Evolutionary conservation across 2,888 invertebrate genomes (phyloP).

Genomic region (Ornithoptera priamus): DNA sequence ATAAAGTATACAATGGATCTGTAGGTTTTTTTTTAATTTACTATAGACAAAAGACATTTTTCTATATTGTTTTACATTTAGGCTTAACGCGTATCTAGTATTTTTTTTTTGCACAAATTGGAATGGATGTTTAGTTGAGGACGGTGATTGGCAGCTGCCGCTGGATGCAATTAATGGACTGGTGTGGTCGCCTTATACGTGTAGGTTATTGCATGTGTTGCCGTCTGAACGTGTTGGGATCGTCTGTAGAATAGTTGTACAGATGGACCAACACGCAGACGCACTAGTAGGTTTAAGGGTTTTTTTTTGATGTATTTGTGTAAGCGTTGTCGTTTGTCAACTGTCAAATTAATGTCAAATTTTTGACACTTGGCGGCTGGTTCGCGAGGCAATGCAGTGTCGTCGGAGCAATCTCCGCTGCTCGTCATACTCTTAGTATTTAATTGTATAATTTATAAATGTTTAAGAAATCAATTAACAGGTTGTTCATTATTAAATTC

Average conservation of each 20-base stretch:
- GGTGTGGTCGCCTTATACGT: slow-evolving; percentile 42
- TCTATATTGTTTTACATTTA: slow-evolving; percentile 9
- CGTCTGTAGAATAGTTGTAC: background rate
- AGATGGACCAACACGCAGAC: background rate
- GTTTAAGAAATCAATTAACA: background rate
- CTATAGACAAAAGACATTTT: slow-evolving; percentile 17
- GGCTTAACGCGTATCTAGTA: background rate
- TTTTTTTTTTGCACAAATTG: slow-evolving; percentile 9
- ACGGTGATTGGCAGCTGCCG: slow-evolving; percentile 12
- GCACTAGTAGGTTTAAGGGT: background rate
- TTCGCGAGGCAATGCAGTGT: too few species aligned
- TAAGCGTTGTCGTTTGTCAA: slow-evolving; percentile 14
- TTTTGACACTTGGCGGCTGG: background rate
- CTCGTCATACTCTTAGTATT: background rate
- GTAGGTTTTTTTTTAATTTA: background rate
- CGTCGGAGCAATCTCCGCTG: too few species aligned
- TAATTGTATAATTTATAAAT: background rate
- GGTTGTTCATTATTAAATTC: slow-evolving; percentile 1
- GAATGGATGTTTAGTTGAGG: background rate
- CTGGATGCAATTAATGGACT: slow-evolving; percentile 38
- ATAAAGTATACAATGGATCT: slow-evolving; percentile 12
- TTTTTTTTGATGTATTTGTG: slow-evolving; percentile 9
- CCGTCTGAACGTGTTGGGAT: background rate
- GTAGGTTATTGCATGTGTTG: background rate
- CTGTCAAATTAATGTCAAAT: background rate